These are phyloP conservation scores for Cryptocheilus praepositus DNA, from an alignment of 2,888 invertebrate species.

Conservation along the genomic window DNA sequence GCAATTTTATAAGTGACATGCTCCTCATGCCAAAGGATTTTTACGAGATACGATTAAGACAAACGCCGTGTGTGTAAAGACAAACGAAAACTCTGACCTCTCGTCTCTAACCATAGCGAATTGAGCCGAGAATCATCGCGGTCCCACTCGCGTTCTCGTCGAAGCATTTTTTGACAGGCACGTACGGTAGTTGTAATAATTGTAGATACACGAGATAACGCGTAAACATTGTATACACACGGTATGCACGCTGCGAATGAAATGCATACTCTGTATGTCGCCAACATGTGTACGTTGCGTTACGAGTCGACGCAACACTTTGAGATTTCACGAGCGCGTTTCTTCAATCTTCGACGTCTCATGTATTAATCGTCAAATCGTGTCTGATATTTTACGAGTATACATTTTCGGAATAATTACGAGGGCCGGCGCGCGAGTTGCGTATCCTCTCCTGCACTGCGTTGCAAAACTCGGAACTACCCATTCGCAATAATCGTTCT, in stretches of 20 bases:
- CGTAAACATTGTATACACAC: slow-evolving; percentile 16
- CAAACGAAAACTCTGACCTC: background rate
- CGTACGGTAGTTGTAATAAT: slow-evolving; percentile 16
- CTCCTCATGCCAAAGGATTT: slow-evolving; percentile 41
- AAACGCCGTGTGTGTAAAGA: slow-evolving; percentile 13
- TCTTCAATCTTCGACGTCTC: no score
- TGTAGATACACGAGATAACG: slow-evolving; percentile 42
- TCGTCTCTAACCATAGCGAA: background rate
- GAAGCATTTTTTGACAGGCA: slow-evolving; percentile 23
- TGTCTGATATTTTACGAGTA: background rate
- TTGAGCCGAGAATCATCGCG: background rate
- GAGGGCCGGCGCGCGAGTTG: no score
- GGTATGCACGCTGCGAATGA: background rate
- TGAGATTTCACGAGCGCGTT: background rate
- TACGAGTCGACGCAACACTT: background rate
- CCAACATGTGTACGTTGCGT: background rate
- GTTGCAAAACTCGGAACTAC: slow-evolving; percentile 2
- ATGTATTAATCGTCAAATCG: no score
- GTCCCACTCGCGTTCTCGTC: slow-evolving; percentile 35
- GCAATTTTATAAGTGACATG: background rate
- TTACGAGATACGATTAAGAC: slow-evolving; percentile 13
- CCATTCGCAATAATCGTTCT: slow-evolving; percentile 17
- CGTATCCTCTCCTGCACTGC: background rate
- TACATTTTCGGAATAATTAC: slow-evolving; percentile 13
- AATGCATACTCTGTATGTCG: background rate